Percentiles rank a stretch among this genome's conserved stretches.
These are phyloP conservation scores for Lanistes nyassanus DNA, from an alignment of 1,140 invertebrate genomes.

Conservation along the genomic window DNA sequence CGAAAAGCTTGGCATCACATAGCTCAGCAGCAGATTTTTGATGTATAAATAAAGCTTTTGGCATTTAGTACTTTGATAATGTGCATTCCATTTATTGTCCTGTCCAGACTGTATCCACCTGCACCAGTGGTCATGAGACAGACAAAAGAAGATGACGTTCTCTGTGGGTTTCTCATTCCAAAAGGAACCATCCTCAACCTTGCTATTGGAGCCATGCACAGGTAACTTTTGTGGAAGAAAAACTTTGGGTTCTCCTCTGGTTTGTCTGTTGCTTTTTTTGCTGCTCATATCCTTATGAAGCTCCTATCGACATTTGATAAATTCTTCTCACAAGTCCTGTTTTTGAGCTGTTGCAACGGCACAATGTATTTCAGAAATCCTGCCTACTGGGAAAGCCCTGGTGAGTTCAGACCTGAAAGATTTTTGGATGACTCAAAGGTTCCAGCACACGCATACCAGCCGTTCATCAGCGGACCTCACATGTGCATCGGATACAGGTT, in stretches of 20 bases:
- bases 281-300: no score
- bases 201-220: slow-evolving; percentile 48
- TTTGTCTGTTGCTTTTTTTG: no score
- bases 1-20: background rate
- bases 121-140: slow-evolving; percentile 27
- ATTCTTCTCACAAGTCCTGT: no score
- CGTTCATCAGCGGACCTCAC: slow-evolving; percentile 45
- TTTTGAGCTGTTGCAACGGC: background rate
- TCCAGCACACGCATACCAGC: slow-evolving; percentile 39
- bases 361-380: slow-evolving; percentile 36
- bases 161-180: slow-evolving; percentile 48
- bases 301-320: no score
- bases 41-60: no score
- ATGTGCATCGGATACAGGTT: slow-evolving; percentile 51
- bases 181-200: slow-evolving; percentile 45
- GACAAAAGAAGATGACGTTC: slow-evolving; percentile 37
- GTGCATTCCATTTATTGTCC: no score
- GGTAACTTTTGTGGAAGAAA: slow-evolving; percentile 39
- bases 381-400: slow-evolving; percentile 47
- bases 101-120: slow-evolving; percentile 16
- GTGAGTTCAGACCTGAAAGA: slow-evolving; percentile 45
- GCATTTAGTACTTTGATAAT: no score
- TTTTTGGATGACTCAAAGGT: slow-evolving; percentile 36
- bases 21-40: background rate
- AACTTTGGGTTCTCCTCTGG: no score